Evolutionary conservation across 2,888 invertebrate species (phyloP), one percentile per base, ranked within the genome.

Genomic region (Eugnorisma glareosa): DNA sequence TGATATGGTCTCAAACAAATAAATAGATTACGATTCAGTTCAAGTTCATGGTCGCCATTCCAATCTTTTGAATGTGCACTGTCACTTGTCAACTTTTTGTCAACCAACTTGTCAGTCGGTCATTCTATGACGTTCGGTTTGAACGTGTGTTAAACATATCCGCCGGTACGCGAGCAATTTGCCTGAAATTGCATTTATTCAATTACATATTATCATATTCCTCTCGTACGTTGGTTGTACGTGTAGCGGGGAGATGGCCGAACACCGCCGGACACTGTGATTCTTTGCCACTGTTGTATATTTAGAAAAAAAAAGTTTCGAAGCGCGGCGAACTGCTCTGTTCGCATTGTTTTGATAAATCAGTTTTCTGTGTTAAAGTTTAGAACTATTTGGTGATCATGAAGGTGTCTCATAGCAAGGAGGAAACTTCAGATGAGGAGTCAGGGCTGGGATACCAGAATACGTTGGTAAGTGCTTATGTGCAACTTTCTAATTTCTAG

Each of bases 361-460:
- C 89, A 92, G 92, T 92, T 90, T 88, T 93, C 92, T 93, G 92
- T 89, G 88, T 70, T 82, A 75, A 88, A 89, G 82, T 90, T 87
- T 82, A 89, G 87, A 90, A 91, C 90, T 90, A 88, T 88, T 85
- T 88, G 83, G 86, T 88, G 86, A 85, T 92, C 78, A 96, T 96
- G 96, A 96, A 95, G 93, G 93, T 92, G 75, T 80, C 92, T 69
- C 91, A 90, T 70, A 91, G 86, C 72, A 96, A 95, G 83, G 96
- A 96, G 31, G 97, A 97, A 84, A 95, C 93, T 54, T 97, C 96
- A 3, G 97, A 97, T 89, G 97, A 97, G 89, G 97, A 97, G 87
- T 96, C 97, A 79, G 98, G 98, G 79, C 94, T 98, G 90, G 98
- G 98, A 72, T 98, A 98, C 90, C 97, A 98, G 92, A 97, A 97